A percentile compares a stretch with the other conserved stretches of the same genome.
Evolutionary conservation across 2,888 invertebrate genomes (phyloP).

Genomic region (Heliconius hortense): DNA sequence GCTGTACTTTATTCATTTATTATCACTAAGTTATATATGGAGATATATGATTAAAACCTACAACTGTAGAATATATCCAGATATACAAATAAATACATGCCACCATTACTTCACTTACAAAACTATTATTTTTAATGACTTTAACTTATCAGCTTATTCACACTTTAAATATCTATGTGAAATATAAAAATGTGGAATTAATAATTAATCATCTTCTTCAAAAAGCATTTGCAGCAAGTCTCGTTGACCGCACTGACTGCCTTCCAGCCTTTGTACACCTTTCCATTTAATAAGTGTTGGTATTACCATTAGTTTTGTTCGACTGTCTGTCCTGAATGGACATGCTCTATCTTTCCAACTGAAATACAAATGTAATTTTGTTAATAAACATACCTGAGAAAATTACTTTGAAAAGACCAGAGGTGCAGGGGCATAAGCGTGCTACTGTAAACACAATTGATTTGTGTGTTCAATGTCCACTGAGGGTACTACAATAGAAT

Average conservation of each 20-base stretch:
- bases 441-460: too few relatives aligned
- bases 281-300: conserved; percentile 92
- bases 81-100: too few relatives aligned
- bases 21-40: too few relatives aligned
- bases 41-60: too few relatives aligned
- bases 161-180: not conserved
- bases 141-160: not conserved
- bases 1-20: too few relatives aligned
- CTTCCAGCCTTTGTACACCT: conserved; percentile 89
- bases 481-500: too few relatives aligned
- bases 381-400: not conserved
- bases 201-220: conserved; percentile 83
- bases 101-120: not conserved
- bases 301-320: conserved; percentile 87
- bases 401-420: not conserved
- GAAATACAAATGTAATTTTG: conserved; percentile 49
- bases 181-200: not conserved
- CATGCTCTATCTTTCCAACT: conserved; percentile 93
- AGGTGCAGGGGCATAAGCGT: too few relatives aligned
- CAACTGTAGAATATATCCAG: not conserved
- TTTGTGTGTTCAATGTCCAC: too few relatives aligned
- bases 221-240: conserved; percentile 91
- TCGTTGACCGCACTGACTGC: conserved; percentile 87
- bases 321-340: conserved; percentile 89
- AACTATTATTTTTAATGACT: not conserved